These are phyloP conservation scores for Strigamia transsilvanica DNA, from an alignment of 2,888 invertebrate genomes.

Conservation along the genomic window DNA sequence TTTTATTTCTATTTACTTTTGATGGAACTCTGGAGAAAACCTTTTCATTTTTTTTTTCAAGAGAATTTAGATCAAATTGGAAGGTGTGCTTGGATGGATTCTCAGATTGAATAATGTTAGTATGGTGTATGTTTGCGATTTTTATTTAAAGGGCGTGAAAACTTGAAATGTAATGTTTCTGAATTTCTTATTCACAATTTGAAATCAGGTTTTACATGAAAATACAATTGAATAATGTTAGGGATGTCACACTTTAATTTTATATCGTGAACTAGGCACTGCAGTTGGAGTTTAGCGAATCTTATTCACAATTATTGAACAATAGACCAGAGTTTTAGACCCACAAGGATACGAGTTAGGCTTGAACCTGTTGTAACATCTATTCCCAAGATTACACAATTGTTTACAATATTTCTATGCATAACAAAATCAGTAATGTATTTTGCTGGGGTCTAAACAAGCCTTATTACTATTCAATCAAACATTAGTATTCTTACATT, in stretches of 20 bases:
- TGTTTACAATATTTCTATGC: background rate
- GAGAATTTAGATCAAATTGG: conserved; percentile 9
- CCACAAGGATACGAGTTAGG: too few relatives aligned
- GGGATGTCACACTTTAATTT: too few relatives aligned
- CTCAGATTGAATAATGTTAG: background rate
- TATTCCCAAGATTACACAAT: background rate
- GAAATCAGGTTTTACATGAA: too few relatives aligned
- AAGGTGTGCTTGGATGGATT: background rate
- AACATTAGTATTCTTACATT: background rate
- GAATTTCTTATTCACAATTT: too few relatives aligned
- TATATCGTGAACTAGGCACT: too few relatives aligned
- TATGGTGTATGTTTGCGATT: background rate
- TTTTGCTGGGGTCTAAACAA: too few relatives aligned
- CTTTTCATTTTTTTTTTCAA: background rate
- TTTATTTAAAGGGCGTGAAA: background rate
- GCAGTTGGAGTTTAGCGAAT: too few relatives aligned
- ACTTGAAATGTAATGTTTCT: too few relatives aligned
- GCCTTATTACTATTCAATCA: background rate
- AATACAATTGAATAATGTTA: too few relatives aligned
- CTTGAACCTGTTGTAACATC: background rate
- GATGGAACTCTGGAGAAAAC: conserved; percentile 40
- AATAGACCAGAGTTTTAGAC: too few relatives aligned
- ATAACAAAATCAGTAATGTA: too few relatives aligned
- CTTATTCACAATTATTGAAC: too few relatives aligned
- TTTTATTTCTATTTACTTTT: background rate